Evolutionary conservation across 1,140 invertebrate species (phyloP).

Genomic region (Myzus persicae): DNA sequence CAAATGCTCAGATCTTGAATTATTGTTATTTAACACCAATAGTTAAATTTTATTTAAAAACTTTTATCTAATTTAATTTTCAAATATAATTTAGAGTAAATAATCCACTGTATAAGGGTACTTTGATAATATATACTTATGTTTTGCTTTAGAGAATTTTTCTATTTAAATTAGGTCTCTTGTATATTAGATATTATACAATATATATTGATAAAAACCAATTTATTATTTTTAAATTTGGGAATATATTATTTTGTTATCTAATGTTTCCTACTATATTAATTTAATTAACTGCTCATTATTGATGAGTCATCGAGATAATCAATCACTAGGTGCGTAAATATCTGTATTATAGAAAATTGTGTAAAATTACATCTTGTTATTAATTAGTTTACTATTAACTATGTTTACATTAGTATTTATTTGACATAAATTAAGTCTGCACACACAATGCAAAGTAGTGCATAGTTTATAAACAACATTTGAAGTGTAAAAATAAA

Average conservation of each 20-base stretch:
- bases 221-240: constrained; percentile 24
- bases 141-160: neutral
- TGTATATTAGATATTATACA: constrained; percentile 2
- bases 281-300: neutral
- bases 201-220: neutral
- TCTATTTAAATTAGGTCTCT: constrained; percentile 2
- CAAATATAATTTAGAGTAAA: neutral
- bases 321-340: neutral
- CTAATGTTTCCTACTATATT: constrained; percentile 31
- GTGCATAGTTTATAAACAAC: neutral
- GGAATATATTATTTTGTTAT: neutral
- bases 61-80: neutral
- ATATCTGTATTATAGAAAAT: neutral
- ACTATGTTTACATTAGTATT: neutral
- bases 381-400: neutral
- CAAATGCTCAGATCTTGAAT: constrained; percentile 49
- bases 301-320: constrained; percentile 2
- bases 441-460: neutral
- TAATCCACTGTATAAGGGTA: constrained; percentile 23
- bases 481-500: neutral
- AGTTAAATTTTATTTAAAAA: constrained; percentile 43
- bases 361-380: neutral
- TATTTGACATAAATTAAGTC: neutral
- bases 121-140: neutral
- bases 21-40: constrained; percentile 43